Conservation (phyloP, 2,113 vertebrate species). For the Myrmophylax atrothorax region DNA sequence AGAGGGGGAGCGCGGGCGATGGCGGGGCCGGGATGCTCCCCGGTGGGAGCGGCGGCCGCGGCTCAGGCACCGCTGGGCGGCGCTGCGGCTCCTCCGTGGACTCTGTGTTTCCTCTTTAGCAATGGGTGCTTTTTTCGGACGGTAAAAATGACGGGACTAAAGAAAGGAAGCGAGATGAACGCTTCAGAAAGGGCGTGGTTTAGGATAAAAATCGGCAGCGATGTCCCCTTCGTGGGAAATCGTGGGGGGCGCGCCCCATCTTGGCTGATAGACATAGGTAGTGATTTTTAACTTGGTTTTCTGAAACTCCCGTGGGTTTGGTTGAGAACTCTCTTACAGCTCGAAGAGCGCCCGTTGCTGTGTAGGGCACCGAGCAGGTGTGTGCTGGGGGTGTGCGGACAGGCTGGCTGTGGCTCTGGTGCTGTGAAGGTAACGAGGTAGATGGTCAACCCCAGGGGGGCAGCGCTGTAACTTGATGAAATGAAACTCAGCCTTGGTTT, state of each 20-base stretch:
- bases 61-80: background rate
- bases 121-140: fast-evolving
- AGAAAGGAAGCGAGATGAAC: background rate
- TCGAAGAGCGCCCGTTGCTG: fast-evolving
- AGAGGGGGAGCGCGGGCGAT: too few relatives aligned
- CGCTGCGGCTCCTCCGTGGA: background rate
- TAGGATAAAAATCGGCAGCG: background rate
- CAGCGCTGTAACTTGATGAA: background rate
- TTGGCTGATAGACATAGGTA: background rate
- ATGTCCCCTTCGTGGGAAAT: fast-evolving
- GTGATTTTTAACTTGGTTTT: background rate
- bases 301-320: background rate
- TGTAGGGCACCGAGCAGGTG: fast-evolving
- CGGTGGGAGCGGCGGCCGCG: background rate
- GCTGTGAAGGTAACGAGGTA: fast-evolving
- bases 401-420: background rate
- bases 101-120: fast-evolving
- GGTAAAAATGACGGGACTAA: fast-evolving
- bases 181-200: background rate
- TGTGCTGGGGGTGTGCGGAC: background rate
- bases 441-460: background rate
- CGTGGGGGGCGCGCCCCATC: fast-evolving
- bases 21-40: background rate
- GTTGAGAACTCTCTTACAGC: background rate
- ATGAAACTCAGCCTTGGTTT: background rate